A percentile compares a stretch with the other conserved stretches of the same genome.
These are phyloP conservation scores for Hippoglossus stenolepis DNA, from an alignment of 2,113 vertebrate genomes.

Conservation along the genomic window DNA sequence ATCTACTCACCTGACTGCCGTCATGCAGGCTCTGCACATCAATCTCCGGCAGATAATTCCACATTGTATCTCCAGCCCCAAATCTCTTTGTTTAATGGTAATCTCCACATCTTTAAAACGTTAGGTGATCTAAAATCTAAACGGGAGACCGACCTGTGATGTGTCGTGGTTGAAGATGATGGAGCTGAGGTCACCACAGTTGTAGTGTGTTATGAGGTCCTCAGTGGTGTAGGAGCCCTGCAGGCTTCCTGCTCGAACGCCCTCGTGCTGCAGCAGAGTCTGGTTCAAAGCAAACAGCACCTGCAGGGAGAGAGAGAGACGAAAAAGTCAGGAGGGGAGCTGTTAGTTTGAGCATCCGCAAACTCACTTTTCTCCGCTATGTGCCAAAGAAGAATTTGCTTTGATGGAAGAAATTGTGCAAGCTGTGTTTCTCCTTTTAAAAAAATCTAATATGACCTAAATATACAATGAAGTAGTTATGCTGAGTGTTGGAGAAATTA, in stretches of 20 bases:
- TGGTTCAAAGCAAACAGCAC: conserved; percentile 93
- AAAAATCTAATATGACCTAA: conserved; percentile 25
- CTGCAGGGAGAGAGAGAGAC: conserved; percentile 57
- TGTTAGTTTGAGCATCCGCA: conserved; percentile 38
- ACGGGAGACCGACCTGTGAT: conserved; percentile 81
- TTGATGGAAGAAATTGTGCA: background rate
- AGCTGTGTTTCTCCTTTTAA: conserved; percentile 37
- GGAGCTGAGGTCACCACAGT: conserved; percentile 90
- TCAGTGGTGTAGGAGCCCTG: conserved; percentile 88
- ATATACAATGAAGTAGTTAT: conserved; percentile 44
- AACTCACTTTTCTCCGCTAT: conserved; percentile 23
- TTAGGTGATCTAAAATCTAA: background rate
- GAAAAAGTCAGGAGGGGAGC: conserved; percentile 1
- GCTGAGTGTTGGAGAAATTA: conserved; percentile 23
- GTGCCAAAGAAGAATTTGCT: conserved; percentile 21
- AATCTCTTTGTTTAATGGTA: background rate
- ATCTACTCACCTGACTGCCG: background rate
- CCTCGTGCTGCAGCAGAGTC: conserved; percentile 90
- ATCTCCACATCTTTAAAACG: background rate
- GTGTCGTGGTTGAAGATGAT: conserved; percentile 91
- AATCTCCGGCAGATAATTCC: background rate
- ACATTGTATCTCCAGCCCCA: too few species aligned
- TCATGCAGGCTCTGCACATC: background rate
- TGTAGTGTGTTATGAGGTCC: conserved; percentile 92
- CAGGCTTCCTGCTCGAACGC: conserved; percentile 86